A percentile compares a stretch with the other conserved stretches of the same genome.
Evolutionary conservation across 2,888 invertebrate genomes (phyloP).

Genomic region (Ectemnius lituratus): DNA sequence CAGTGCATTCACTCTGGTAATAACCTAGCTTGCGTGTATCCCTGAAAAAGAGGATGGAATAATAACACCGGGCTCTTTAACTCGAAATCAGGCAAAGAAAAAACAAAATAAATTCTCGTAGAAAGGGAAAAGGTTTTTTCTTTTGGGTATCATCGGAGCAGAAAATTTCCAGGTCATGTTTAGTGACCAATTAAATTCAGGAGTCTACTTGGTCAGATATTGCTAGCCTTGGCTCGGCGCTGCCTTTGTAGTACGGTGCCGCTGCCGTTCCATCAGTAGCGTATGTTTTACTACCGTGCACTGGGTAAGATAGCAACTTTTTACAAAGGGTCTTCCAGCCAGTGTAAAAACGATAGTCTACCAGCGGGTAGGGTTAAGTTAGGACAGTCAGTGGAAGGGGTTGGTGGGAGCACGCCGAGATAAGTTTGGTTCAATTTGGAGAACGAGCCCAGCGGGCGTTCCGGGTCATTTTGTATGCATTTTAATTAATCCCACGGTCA

Average conservation of each 20-base stretch:
- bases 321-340: neutral
- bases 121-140: no score
- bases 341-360: neutral
- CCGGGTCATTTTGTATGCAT: conserved; percentile 69
- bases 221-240: neutral
- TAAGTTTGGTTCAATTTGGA: conserved; percentile 67
- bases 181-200: conserved; percentile 3
- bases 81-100: no score
- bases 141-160: no score
- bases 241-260: neutral
- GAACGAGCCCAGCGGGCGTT: conserved; percentile 47
- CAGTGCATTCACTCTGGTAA: conserved; percentile 1
- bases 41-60: no score
- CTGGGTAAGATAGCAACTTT: neutral
- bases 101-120: no score
- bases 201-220: neutral
- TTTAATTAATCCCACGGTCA: conserved; percentile 70
- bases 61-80: no score
- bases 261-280: neutral
- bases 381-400: neutral
- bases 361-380: neutral
- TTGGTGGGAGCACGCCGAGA: conserved; percentile 34
- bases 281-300: neutral
- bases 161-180: neutral
- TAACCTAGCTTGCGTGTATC: no score